Base-by-base conservation (phyloP, 2,888 invertebrate genomes). In the Adela reaumurella region DNA sequence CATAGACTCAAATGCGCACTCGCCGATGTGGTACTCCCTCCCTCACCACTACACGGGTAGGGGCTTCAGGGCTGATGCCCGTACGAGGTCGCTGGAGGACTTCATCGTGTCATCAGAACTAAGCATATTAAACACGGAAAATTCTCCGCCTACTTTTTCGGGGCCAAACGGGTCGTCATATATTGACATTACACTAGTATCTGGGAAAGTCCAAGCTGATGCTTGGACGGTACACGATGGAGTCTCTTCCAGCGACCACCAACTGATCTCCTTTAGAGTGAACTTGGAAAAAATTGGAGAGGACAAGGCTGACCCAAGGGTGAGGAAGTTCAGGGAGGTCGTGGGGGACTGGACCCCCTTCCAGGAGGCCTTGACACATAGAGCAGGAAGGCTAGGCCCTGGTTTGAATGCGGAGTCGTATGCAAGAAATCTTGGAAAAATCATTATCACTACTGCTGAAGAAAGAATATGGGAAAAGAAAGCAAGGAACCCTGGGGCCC, bases 1-100 rank as follows among this genome's bases (percentile, higher is more conserved):
- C 1, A 24, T 44, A 14, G 49, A 50, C 35, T 35, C 42, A 17
- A 50, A 50, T 45, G 35, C 50, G 4, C 50, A 50, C 42, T 50
- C 50, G 11, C 46, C 46, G n/a, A 3, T 50, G 16, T 47, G 50
- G 47, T 14, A 41, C 46, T 46, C 43, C 8, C 3, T 2, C 1
- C n/a, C 14, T 17, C 29, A 28, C 3, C 47, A 47, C n/a, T 50
- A 41, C 18, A 6, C 19, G 3, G 50, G 50, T 2, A 29, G 50
- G 1, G 50, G 50, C 11, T 10, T 17, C 2, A 46, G 20, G 17
- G 19, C 35, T 2, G 44, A 43, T 2, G 17, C 28, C 14, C 17
- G 49, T 3, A 41, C 46, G 3, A 5, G 3, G 2, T 17, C n/a
- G 14, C 16, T 49, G 46, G 49, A 49, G 42, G 46, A 42, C 5